phyloP scores from a whole-genome alignment of 2,797 vertebrate species.

The Pteronotus mesoamericanus region DNA sequence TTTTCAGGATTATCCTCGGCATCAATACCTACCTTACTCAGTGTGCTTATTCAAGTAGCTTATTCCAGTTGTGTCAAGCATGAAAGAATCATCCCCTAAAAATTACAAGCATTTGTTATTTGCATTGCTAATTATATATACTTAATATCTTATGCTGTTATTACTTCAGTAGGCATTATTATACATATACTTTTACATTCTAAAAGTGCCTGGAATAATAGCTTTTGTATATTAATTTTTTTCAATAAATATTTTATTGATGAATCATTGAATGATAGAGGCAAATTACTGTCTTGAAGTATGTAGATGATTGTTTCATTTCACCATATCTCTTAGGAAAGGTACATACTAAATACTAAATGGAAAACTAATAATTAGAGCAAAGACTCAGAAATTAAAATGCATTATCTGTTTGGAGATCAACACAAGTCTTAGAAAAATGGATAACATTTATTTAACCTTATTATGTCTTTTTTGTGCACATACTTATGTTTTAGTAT shows the following conservation, averaged over 20 bases:
- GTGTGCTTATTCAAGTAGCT: background rate
- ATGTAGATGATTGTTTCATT: background rate
- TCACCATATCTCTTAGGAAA: background rate
- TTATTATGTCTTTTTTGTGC: background rate
- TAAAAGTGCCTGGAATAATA: background rate
- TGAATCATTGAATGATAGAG: background rate
- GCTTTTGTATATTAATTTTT: background rate
- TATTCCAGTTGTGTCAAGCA: background rate
- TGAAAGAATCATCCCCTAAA: background rate
- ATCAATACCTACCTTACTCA: background rate
- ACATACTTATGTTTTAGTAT: background rate
- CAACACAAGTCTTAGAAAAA: background rate
- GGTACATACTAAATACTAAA: background rate
- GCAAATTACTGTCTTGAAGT: background rate
- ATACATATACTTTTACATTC: background rate
- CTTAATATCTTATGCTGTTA: background rate
- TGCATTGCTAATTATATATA: background rate
- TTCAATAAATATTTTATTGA: background rate
- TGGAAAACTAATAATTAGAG: slow-evolving; percentile 11
- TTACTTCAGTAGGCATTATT: background rate
- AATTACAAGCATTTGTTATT: background rate
- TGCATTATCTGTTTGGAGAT: background rate
- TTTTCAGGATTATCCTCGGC: background rate
- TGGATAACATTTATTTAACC: background rate
- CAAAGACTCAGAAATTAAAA: background rate